Percentiles rank a stretch among this genome's conserved stretches.
These are phyloP conservation scores for Prinia subflava DNA, from an alignment of 2,113 vertebrate genomes.

Conservation along the genomic window DNA sequence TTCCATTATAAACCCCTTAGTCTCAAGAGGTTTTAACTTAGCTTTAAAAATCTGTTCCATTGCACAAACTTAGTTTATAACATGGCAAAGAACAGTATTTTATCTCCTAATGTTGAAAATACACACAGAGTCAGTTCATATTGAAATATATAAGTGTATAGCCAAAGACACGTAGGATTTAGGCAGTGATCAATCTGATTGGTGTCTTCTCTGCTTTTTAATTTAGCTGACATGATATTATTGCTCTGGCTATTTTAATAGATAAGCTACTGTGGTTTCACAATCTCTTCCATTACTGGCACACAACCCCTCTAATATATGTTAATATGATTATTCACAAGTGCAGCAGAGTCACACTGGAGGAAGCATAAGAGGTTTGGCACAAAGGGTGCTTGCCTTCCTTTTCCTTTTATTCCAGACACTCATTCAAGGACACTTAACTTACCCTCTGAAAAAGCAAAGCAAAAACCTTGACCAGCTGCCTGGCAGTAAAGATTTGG, in stretches of 20 bases:
- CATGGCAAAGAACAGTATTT: neutral
- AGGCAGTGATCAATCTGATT: neutral
- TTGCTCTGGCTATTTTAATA: constrained; percentile 4
- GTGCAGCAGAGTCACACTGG: constrained; percentile 18
- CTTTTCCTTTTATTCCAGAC: neutral
- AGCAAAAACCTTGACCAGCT: neutral
- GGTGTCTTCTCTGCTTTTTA: neutral
- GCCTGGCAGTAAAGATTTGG: neutral
- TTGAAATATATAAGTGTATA: neutral
- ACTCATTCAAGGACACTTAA: neutral
- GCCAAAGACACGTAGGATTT: neutral
- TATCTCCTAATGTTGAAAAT: constrained; percentile 37
- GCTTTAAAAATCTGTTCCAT: constrained; percentile 41
- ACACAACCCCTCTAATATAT: constrained; percentile 5
- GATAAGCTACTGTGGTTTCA: neutral
- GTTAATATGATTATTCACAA: constrained; percentile 32
- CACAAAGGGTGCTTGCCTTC: constrained; percentile 13
- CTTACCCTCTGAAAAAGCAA: neutral
- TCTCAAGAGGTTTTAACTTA: constrained; percentile 46
- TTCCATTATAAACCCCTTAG: constrained; percentile 43
- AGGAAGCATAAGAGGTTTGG: neutral
- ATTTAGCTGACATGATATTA: neutral
- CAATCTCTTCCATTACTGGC: neutral
- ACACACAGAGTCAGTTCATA: neutral
- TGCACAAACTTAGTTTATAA: constrained; percentile 41